phyloP scores from a whole-genome alignment of 2,888 invertebrate species.

The Cheilosia variabilis region DNA sequence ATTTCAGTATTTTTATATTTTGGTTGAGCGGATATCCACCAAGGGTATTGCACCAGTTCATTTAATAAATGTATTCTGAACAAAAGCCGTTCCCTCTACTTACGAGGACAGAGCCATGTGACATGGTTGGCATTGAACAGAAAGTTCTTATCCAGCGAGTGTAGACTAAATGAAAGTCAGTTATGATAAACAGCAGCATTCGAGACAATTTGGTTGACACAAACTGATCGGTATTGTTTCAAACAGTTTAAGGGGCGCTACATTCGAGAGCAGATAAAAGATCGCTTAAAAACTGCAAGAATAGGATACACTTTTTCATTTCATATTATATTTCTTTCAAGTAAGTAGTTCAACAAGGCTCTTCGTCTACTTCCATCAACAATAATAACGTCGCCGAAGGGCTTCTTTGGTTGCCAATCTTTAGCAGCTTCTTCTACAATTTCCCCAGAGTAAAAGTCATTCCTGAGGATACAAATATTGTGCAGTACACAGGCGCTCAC shows the following conservation, averaged over 20 bases:
- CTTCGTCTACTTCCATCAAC: background rate
- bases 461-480: slow-evolving; percentile 67
- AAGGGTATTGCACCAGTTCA: too few species aligned
- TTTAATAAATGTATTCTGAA: too few species aligned
- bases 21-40: background rate
- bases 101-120: too few species aligned
- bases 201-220: too few species aligned
- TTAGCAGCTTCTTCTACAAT: background rate
- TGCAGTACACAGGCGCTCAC: slow-evolving; percentile 76
- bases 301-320: background rate
- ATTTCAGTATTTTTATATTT: background rate
- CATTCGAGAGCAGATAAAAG: background rate
- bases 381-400: background rate
- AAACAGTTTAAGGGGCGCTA: background rate
- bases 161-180: too few species aligned
- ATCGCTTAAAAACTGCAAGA: background rate
- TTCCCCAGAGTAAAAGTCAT: background rate
- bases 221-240: too few species aligned
- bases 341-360: background rate
- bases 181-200: too few species aligned
- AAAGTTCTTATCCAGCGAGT: too few species aligned
- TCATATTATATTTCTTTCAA: slow-evolving; percentile 2
- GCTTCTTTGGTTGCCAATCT: background rate
- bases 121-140: too few species aligned
- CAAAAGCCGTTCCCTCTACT: too few species aligned